Evolutionary conservation across 2,888 invertebrate genomes (phyloP), one percentile per base, ranked within the genome.

Genomic region (Cetonia aurata): DNA sequence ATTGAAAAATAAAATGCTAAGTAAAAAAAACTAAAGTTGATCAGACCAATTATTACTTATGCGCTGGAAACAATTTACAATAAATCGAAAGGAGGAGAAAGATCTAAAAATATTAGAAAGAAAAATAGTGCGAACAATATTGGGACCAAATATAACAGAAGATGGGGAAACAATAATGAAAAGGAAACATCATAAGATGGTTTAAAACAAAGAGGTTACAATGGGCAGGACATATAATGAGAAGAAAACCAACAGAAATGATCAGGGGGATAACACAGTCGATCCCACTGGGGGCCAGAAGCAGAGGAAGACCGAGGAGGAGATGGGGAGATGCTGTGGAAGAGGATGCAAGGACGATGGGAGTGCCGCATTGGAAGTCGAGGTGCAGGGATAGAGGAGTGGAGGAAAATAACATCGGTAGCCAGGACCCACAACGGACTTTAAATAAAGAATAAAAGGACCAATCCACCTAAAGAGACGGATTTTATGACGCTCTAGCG

Each of bases 141-240:
- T 67, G 19, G 56, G 59, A 31, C 57, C 67, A 67, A 59, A 33
- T 19, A 57, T 52, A 57, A 71, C 67, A 48, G n/a, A 17, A 37
- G 15, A 44, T 55, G 41, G 50, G 46, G 48, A 71, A 67, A 15
- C 3, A 66, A 67, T 0, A 67, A 8, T 50, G 42, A 56, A 59
- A 33, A 48, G 33, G 10, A 70, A 68, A 46, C 42, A 68, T 66
- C n/a, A 15, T 65, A 67, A 67, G 60, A 50, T 69, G 17, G 1
- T 13, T n/a, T 15, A 25, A 68, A 44, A 37, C 33, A 53, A n/a
- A 48, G 3, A 46, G 42, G 44, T 33, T 41, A 31, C 25, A 37
- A 66, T 67, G 70, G 48, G 66, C 25, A 13, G 70, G 66, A 31
- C 44, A 70, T 57, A 71, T 50, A n/a, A 52, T 33, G 71, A 71